Evolutionary conservation across 2,797 vertebrate genomes (phyloP).

Genomic region (Danio aesculapii): DNA sequence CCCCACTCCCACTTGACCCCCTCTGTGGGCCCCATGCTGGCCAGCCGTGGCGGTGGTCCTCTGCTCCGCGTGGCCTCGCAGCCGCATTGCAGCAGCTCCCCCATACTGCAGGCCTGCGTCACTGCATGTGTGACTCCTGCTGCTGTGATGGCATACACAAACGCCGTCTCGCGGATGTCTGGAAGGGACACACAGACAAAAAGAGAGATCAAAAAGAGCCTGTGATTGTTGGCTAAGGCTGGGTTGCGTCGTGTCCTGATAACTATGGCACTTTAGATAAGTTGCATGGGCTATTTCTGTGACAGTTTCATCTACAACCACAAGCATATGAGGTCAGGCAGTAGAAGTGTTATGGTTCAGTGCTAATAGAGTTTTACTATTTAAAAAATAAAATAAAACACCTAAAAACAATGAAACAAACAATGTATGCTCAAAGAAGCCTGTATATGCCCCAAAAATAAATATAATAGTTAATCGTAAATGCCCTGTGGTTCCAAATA

Average conservation of each 20-base stretch:
- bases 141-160: conserved; percentile 95
- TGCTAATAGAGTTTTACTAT: background rate
- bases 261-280: conserved; percentile 53
- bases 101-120: conserved; percentile 99
- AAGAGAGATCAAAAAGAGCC: background rate
- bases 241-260: conserved; percentile 42
- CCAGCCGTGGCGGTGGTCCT: conserved; percentile 82
- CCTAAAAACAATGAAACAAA: background rate
- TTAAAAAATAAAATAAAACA: no score
- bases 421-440: background rate
- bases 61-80: conserved; percentile 91
- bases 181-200: conserved; percentile 36
- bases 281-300: conserved; percentile 72
- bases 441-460: no score
- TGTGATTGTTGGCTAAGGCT: conserved; percentile 16
- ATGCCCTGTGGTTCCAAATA: no score
- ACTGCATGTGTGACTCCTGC: conserved; percentile 95
- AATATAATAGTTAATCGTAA: no score
- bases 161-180: conserved; percentile 98
- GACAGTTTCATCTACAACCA: conserved; percentile 46
- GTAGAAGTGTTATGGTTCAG: background rate
- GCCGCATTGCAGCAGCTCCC: conserved; percentile 94
- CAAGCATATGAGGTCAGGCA: background rate
- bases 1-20: conserved; percentile 97
- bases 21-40: conserved; percentile 72